Conservation (phyloP, 2,113 vertebrate genomes). For the Microcebus murinus region DNA sequence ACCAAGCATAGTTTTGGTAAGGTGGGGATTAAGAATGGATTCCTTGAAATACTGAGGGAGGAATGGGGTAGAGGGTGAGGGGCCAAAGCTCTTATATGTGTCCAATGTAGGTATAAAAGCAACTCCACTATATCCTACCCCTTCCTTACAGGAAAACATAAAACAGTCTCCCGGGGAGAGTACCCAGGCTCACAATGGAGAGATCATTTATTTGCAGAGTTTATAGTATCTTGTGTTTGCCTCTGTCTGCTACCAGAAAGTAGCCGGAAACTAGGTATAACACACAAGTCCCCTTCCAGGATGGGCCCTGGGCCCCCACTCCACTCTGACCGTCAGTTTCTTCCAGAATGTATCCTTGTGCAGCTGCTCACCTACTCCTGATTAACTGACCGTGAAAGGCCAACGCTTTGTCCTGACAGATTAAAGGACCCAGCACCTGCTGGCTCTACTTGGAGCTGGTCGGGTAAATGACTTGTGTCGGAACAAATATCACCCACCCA, state of each 20-base stretch:
- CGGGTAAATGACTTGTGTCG: neutral
- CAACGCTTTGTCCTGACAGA: neutral
- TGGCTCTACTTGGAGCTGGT: neutral
- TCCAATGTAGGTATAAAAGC: neutral
- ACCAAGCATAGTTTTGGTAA: neutral
- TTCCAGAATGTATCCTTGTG: neutral
- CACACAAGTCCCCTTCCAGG: neutral
- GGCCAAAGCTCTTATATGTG: neutral
- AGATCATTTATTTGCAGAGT: neutral
- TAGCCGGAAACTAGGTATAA: neutral
- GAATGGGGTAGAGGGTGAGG: neutral
- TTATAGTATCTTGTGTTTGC: neutral
- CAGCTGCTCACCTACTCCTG: neutral
- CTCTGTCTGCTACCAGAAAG: neutral
- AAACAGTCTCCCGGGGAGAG: neutral
- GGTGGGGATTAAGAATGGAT: no score
- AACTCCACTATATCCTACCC: neutral
- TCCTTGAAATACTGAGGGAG: neutral
- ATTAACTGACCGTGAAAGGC: neutral
- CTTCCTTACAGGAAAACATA: neutral
- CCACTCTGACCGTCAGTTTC: neutral
- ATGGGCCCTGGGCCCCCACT: neutral
- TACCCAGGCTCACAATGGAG: neutral
- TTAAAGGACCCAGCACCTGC: neutral
- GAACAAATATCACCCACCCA: neutral